A percentile compares a stretch with the other conserved stretches of the same genome.
Evolutionary conservation across 2,888 invertebrate genomes (phyloP).

Genomic region (Drosophila testacea): DNA sequence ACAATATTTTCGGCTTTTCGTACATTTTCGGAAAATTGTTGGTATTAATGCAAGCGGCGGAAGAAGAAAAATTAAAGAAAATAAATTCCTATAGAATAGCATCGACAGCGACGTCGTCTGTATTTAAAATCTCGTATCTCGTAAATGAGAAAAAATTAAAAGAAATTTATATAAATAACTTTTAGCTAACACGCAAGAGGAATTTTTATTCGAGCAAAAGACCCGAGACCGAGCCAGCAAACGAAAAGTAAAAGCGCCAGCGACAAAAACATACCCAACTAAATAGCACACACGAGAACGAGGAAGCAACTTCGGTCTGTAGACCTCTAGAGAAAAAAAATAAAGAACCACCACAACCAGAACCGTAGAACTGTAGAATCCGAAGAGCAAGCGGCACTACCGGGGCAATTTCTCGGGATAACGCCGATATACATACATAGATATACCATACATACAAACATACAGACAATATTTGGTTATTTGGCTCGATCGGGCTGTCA

Average conservation of each 20-base stretch:
- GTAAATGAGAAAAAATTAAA: constrained; percentile 70
- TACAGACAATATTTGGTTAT: constrained; percentile 10
- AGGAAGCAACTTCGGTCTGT: constrained; percentile 56
- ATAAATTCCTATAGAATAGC: constrained; percentile 40
- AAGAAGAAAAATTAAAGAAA: constrained; percentile 34
- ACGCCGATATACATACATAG: constrained; percentile 20
- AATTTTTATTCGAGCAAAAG: constrained; percentile 80
- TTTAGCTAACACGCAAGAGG: constrained; percentile 84
- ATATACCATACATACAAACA: not conserved
- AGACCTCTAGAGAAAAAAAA: constrained; percentile 37
- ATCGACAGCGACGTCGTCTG: constrained; percentile 48
- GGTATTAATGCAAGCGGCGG: constrained; percentile 30
- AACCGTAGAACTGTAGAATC: not conserved
- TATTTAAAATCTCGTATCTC: constrained; percentile 72
- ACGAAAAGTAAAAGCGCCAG: constrained; percentile 67
- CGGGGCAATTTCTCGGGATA: constrained; percentile 46
- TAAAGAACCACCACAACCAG: constrained; percentile 9
- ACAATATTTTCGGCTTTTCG: constrained; percentile 29
- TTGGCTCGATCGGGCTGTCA: constrained; percentile 1
- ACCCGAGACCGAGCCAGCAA: constrained; percentile 54
- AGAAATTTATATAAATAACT: constrained; percentile 84
- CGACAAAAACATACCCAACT: constrained; percentile 65
- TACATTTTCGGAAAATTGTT: constrained; percentile 30
- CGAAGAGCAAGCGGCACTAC: constrained; percentile 4
- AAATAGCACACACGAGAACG: constrained; percentile 56